phyloP scores from a whole-genome alignment of 2,797 vertebrate genomes.

The Petrocephalus sullivani region DNA sequence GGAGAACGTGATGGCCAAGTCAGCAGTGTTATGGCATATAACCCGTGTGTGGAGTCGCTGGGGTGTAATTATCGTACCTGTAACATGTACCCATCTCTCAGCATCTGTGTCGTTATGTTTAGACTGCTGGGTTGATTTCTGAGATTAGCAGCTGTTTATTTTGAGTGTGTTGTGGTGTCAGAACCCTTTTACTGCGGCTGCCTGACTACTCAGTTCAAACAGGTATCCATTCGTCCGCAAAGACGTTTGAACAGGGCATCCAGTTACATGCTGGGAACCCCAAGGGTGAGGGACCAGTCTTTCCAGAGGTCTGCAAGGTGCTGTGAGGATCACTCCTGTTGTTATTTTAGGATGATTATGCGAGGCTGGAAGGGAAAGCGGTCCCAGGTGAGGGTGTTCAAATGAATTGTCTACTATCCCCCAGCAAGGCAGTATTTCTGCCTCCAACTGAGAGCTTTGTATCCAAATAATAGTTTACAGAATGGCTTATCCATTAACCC shows the following conservation, averaged over 20 bases:
- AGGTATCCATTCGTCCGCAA: not conserved
- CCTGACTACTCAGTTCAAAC: constrained; percentile 45
- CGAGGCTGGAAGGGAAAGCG: not conserved
- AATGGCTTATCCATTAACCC: not conserved
- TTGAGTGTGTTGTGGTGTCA: constrained; percentile 47
- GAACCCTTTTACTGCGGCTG: constrained; percentile 61
- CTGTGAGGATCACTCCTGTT: not conserved
- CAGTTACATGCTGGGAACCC: not conserved
- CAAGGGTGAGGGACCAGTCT: not conserved
- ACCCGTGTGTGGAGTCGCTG: constrained; percentile 70
- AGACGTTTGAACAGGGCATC: not conserved
- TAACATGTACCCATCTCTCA: constrained; percentile 78
- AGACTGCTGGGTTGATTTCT: constrained; percentile 51
- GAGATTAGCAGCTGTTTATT: constrained; percentile 49
- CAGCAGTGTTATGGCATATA: constrained; percentile 80
- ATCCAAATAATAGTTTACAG: not conserved
- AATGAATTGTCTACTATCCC: not conserved
- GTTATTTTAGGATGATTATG: not conserved
- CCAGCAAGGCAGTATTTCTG: not conserved
- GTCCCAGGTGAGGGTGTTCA: not conserved
- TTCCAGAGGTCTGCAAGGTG: not conserved
- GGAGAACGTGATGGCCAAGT: constrained; percentile 67
- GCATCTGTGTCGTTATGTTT: constrained; percentile 75
- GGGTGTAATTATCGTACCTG: constrained; percentile 93
- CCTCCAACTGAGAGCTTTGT: not conserved